phyloP scores from a whole-genome alignment of 2,797 vertebrate genomes.

The Sparus aurata region DNA sequence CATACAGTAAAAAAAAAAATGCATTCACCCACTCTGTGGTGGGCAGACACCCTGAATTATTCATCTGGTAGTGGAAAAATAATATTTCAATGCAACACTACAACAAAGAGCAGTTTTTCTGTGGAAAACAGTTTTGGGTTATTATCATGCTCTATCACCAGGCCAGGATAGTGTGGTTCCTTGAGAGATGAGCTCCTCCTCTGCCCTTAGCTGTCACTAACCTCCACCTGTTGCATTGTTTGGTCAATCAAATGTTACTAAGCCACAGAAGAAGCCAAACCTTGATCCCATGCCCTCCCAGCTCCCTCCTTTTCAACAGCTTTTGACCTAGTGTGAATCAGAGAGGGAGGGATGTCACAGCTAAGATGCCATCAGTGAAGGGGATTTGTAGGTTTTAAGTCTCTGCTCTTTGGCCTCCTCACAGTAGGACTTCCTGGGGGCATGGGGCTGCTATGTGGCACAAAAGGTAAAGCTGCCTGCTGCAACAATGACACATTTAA shows the following conservation, averaged over 20 bases:
- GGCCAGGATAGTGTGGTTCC: conserved; percentile 17
- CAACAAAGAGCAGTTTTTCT: not conserved
- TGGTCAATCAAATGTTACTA: conserved; percentile 67
- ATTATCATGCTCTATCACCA: not conserved
- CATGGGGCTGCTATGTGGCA: conserved; percentile 58
- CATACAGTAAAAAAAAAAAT: too few relatives aligned
- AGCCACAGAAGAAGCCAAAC: conserved; percentile 70
- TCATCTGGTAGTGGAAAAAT: not conserved
- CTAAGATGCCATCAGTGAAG: conserved; percentile 77
- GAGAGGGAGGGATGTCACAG: conserved; percentile 76
- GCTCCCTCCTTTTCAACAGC: conserved; percentile 71
- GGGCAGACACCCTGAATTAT: not conserved
- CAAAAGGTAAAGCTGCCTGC: conserved; percentile 77
- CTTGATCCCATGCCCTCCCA: conserved; percentile 74
- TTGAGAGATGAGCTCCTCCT: conserved; percentile 37
- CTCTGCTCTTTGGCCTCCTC: conserved; percentile 78
- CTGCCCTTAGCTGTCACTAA: conserved; percentile 48
- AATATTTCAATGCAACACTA: not conserved
- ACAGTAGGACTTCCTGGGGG: conserved; percentile 81
- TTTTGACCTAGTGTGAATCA: conserved; percentile 74
- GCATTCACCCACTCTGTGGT: too few relatives aligned
- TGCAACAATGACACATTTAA: conserved; percentile 68
- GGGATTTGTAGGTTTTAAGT: conserved; percentile 82
- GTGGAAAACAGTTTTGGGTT: not conserved
- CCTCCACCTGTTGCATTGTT: conserved; percentile 79